Conservation (phyloP, 2,888 invertebrate genomes). For the Platycheirus rosarum region DNA sequence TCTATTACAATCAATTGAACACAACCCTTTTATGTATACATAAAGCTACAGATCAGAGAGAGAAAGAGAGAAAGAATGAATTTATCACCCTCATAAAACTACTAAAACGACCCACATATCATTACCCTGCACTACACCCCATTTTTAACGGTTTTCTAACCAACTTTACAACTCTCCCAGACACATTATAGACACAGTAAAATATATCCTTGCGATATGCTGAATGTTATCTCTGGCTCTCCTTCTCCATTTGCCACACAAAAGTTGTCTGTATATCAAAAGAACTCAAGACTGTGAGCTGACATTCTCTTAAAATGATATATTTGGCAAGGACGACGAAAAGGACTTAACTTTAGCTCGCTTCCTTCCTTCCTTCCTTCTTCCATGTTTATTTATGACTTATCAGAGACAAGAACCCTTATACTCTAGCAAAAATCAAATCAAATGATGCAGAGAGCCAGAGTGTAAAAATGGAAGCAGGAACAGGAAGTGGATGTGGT, state of each 20-base stretch:
- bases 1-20: constrained; percentile 74
- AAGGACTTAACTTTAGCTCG: constrained; percentile 33
- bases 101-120: constrained; percentile 63
- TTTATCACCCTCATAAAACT: constrained; percentile 72
- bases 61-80: too few species aligned
- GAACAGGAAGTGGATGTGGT: constrained; percentile 29
- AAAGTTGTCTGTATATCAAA: constrained; percentile 26
- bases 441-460: constrained; percentile 32
- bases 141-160: neutral
- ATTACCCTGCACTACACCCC: neutral
- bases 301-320: constrained; percentile 49
- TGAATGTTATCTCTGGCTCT: neutral
- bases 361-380: constrained; percentile 14
- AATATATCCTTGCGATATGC: neutral
- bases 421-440: constrained; percentile 56
- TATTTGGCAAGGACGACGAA: constrained; percentile 46
- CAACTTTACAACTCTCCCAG: neutral
- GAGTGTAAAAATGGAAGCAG: constrained; percentile 30
- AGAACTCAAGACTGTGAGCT: too few species aligned
- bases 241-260: neutral
- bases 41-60: too few species aligned
- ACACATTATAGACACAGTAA: neutral
- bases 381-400: neutral
- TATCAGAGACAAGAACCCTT: constrained; percentile 40
- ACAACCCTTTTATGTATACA: constrained; percentile 54